Base-by-base conservation (phyloP, 1,140 invertebrate species). In the Latrodectus geometricus region DNA sequence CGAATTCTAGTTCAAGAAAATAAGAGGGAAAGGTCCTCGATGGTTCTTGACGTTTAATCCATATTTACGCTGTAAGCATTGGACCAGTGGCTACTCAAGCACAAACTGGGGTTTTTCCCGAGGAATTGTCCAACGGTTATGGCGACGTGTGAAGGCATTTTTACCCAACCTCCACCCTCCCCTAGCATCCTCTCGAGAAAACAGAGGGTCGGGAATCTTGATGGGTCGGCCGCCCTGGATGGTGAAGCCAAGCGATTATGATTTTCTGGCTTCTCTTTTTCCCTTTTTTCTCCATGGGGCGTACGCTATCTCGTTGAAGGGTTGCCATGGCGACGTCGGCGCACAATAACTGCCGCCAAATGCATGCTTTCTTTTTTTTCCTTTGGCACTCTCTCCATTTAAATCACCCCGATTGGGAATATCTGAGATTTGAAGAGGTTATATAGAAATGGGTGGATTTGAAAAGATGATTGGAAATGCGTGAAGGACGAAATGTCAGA, bases 221-320 rank as follows among this genome's bases (percentile, higher is more conserved):
- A 80, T 80, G 66, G 78, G 78, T 69, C 76, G 78, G n/a, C 49
- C 49, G 65, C 50, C 23, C 35, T 17, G 78, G 78, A 80, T 80
- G 72, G 72, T 54, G 78, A 70, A 80, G 79, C 50, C 48, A 68
- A 81, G 49, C 79, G 66, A 49, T 81, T 72, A 81, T 81, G 79
- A 81, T 72, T 81, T 81, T 81, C 79, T 81, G 68, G 66, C 48
- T 70, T 68, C 76, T 50, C 65, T 70, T 50, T 61, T 50, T 54
- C 56, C 61, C 66, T 21, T 23, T 23, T n/a, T 8, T 17, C 20
- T 81, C 65, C 70, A 72, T 21, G 50, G 79, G 79, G 79, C 54
- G 78, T 48, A 72, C 49, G 52, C 48, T 52, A 72, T 72, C 17
- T 23, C 48, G n/a, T 49, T 35, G 76, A 68, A 54, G 49, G 49